Percentiles rank a stretch among this genome's conserved stretches.
Conservation (phyloP, 2,113 vertebrate genomes). For the Brachyhypopomus gauderio region DNA sequence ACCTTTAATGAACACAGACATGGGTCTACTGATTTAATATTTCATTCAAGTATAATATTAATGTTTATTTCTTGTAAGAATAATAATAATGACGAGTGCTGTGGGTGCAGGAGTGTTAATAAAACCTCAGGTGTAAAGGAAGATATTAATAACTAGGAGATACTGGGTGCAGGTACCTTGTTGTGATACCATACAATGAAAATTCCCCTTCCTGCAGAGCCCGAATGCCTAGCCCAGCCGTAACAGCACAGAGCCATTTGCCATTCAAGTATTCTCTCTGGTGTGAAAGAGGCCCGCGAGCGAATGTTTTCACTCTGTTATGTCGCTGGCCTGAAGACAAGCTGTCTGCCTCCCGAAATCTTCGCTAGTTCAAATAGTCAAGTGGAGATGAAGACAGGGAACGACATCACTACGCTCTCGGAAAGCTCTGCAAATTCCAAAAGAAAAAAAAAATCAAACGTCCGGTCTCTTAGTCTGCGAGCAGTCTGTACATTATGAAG, state of each 20-base stretch:
- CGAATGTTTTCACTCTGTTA: slow-evolving; percentile 37
- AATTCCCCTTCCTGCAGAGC: slow-evolving; percentile 34
- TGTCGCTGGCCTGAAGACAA: slow-evolving; percentile 40
- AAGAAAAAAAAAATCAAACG: slow-evolving; percentile 56
- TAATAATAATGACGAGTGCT: not conserved
- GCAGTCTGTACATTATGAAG: slow-evolving; percentile 65
- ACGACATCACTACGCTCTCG: slow-evolving; percentile 9
- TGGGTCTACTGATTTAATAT: slow-evolving; percentile 5
- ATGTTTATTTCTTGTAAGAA: not conserved
- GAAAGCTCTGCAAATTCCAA: slow-evolving; percentile 60
- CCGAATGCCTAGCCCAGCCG: slow-evolving; percentile 32
- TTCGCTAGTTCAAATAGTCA: slow-evolving; percentile 46
- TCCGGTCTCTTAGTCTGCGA: slow-evolving; percentile 60
- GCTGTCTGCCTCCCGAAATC: slow-evolving; percentile 41
- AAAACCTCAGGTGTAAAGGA: not conserved
- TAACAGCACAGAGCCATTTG: slow-evolving; percentile 48
- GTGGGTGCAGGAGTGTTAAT: slow-evolving; percentile 6
- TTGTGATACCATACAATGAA: slow-evolving; percentile 48
- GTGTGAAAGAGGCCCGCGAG: slow-evolving; percentile 34
- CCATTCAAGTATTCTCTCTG: slow-evolving; percentile 49
- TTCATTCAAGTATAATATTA: slow-evolving; percentile 28
- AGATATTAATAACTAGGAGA: slow-evolving; percentile 1
- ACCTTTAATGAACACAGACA: not conserved
- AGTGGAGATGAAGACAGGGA: slow-evolving; percentile 41
- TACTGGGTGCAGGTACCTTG: not conserved